Base-by-base conservation (phyloP, 1,140 invertebrate species). In the Steinernema khuongi region DNA sequence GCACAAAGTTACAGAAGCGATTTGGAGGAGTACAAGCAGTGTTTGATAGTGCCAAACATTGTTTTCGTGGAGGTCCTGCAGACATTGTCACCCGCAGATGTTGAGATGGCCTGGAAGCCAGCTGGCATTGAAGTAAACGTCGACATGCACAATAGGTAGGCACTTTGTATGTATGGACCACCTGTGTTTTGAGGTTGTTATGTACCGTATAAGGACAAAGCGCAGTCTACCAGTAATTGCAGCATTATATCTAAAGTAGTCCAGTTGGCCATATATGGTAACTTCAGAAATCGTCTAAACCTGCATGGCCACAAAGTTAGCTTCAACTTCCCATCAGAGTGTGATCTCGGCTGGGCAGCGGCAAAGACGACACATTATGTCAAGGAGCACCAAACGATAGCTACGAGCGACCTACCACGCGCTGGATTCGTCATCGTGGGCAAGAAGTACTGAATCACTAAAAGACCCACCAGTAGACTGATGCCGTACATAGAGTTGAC, bases 201-300 rank as follows among this genome's bases (percentile, higher is more conserved):
- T 7, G 36, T n/a, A 11, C 36, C n/a, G n/a, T 41, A 41, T 41
- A 11, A 41, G 36, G 7, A 41, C n/a, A 7, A 41, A 11, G 36
- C 7, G 7, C n/a, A 41, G n/a, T n/a, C 36, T 41, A 41, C n/a
- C 7, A 41, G 7, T n/a, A 41, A 11, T n/a, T 11, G 36, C n/a
- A 11, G 36, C 7, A 11, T n/a, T n/a, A 41, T 7, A 41, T n/a
- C 7, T 41, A 7, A 41, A 41, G 36, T 11, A 41, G n/a, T 41
- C 36, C 7, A 41, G 36, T 41, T n/a, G 7, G 36, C 36, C 36
- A 41, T 7, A n/a, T 41, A 41, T n/a, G 36, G 36, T 41, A 41
- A n/a, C 36, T 77, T 33, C 69, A 74, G 75, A 68, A 77, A 77
- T 41, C 68, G 69, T n/a, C 41, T 69, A 60, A 77, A 74, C 50